Evolutionary conservation across 2,113 vertebrate genomes (phyloP).

Genomic region (Natator depressus): DNA sequence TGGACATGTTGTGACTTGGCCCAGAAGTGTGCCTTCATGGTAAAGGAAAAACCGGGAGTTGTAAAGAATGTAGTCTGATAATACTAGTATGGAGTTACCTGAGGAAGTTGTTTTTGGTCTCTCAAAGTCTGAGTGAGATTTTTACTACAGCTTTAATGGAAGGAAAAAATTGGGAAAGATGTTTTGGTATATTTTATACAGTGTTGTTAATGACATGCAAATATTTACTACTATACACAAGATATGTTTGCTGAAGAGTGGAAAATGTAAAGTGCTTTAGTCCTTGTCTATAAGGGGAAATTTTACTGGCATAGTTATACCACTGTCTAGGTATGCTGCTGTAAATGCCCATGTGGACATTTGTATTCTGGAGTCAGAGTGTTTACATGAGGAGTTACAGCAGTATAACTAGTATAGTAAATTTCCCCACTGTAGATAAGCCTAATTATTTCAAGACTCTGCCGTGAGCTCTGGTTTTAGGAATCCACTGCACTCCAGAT

Average conservation of each 20-base stretch:
- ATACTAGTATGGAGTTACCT: neutral
- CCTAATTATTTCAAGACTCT: neutral
- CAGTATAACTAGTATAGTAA: neutral
- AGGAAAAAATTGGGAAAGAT: neutral
- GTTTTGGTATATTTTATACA: neutral
- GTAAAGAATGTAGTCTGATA: neutral
- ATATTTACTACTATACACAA: neutral
- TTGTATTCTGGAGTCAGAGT: neutral
- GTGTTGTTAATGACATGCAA: accelerated
- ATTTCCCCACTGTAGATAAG: neutral
- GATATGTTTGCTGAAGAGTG: neutral
- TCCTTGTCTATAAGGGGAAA: neutral
- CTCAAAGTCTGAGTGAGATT: neutral
- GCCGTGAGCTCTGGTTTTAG: slow-evolving; percentile 31
- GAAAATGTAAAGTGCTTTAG: accelerated
- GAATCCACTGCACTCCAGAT: slow-evolving; percentile 29
- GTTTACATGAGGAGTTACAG: neutral
- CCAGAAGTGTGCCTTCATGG: accelerated
- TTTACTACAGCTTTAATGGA: neutral
- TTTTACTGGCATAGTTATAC: neutral
- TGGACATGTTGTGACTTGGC: neutral
- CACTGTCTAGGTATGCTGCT: neutral
- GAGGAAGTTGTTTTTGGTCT: neutral
- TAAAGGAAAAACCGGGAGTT: neutral
- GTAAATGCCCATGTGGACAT: accelerated